Evolutionary conservation across 1,140 invertebrate genomes (phyloP).

Genomic region (Macrobrachium rosenbergii): DNA sequence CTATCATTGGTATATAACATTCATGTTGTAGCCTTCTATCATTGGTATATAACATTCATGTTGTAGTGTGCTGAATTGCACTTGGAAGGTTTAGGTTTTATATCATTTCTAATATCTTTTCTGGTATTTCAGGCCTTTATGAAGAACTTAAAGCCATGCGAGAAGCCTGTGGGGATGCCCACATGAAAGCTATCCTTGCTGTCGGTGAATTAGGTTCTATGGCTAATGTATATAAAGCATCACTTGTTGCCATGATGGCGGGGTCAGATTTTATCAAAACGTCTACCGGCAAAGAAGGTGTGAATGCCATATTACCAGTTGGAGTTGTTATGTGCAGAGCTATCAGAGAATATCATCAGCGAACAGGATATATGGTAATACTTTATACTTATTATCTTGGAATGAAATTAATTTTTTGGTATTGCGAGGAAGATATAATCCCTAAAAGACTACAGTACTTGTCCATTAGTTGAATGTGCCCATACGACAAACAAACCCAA

Average conservation of each 20-base stretch:
- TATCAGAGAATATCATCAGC: slow-evolving; percentile 84
- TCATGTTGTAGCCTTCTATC: background rate
- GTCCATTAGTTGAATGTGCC: no score
- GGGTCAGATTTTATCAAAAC: slow-evolving; percentile 99
- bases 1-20: no score
- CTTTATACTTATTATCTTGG: background rate
- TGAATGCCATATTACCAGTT: slow-evolving; percentile 93
- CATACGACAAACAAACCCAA: slow-evolving; percentile 14
- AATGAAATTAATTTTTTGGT: background rate
- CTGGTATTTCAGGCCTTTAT: slow-evolving; percentile 75
- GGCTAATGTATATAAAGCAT: slow-evolving; percentile 91
- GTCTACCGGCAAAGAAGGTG: slow-evolving; percentile 92
- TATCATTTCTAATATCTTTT: background rate
- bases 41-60: no score
- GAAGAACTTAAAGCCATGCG: slow-evolving; percentile 83
- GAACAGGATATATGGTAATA: slow-evolving; percentile 81
- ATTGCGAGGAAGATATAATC: background rate
- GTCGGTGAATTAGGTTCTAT: slow-evolving; percentile 92
- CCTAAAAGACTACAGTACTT: no score
- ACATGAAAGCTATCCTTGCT: slow-evolving; percentile 95
- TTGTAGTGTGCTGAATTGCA: background rate
- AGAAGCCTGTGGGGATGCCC: slow-evolving; percentile 82
- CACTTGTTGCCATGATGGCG: slow-evolving; percentile 93
- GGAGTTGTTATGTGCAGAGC: slow-evolving; percentile 95
- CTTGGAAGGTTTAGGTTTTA: background rate